Conservation (phyloP, 2,888 invertebrate species). For the Drosophila infuscata region DNA sequence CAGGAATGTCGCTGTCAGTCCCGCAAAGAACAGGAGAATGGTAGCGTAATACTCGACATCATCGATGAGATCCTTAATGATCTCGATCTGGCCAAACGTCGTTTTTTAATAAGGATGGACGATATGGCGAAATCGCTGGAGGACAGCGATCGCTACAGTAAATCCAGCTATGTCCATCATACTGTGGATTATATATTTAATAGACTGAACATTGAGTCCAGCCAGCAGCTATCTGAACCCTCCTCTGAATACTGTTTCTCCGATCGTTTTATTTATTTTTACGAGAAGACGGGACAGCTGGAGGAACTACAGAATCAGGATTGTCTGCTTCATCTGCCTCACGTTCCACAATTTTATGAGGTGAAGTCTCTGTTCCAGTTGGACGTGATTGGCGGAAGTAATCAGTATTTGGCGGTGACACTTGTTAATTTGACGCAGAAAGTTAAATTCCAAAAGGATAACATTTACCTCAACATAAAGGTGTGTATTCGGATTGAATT, state of each 20-base stretch:
- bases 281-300: conserved; percentile 70
- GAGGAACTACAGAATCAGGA: conserved; percentile 20
- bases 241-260: conserved; percentile 73
- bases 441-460: conserved; percentile 67
- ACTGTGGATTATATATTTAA: conserved; percentile 60
- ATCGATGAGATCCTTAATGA: conserved; percentile 73
- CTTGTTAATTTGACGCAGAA: conserved; percentile 73
- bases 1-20: conserved; percentile 70
- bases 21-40: conserved; percentile 32
- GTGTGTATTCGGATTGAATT: conserved; percentile 47
- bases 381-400: conserved; percentile 70
- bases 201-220: conserved; percentile 73
- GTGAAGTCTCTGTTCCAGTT: conserved; percentile 68
- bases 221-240: conserved; percentile 63
- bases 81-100: conserved; percentile 66
- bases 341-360: conserved; percentile 47
- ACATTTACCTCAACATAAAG: conserved; percentile 73
- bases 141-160: conserved; percentile 25
- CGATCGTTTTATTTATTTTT: conserved; percentile 71
- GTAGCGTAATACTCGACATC: conserved; percentile 57
- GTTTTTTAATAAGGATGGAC: conserved; percentile 46
- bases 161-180: conserved; percentile 49
- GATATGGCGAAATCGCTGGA: neutral
- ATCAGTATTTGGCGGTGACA: conserved; percentile 64
- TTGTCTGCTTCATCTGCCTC: conserved; percentile 59